Percentiles rank a stretch among this genome's conserved stretches.
phyloP scores from a whole-genome alignment of 2,888 invertebrate species.

The Hipparchia semele region DNA sequence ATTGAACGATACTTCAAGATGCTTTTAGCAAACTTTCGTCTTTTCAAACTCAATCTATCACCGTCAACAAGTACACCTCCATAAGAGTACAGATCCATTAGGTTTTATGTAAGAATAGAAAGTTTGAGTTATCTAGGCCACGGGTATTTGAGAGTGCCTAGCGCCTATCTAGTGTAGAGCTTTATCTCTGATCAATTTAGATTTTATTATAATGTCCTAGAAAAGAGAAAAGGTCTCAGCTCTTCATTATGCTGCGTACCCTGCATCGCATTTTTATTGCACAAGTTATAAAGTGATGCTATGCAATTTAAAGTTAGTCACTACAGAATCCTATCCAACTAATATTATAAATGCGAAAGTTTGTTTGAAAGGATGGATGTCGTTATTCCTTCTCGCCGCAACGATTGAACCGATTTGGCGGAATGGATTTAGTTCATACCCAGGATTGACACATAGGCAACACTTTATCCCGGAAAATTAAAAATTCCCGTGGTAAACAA shows the following conservation, averaged over 20 bases:
- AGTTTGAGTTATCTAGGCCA: constrained; percentile 35
- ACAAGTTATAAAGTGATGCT: no score
- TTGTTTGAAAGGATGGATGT: no score
- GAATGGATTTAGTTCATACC: no score
- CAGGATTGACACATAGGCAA: no score
- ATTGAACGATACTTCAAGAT: constrained; percentile 17
- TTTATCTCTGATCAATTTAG: neutral
- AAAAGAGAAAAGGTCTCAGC: neutral
- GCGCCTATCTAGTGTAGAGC: neutral
- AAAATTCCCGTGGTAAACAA: no score
- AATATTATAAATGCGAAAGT: no score
- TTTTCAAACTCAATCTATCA: constrained; percentile 36
- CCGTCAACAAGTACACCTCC: constrained; percentile 29
- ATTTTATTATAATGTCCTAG: neutral
- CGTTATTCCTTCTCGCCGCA: no score
- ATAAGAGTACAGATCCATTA: constrained; percentile 36
- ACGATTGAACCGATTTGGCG: no score
- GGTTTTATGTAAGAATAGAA: constrained; percentile 38
- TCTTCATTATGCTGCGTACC: neutral
- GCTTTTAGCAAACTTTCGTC: constrained; percentile 33
- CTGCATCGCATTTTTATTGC: no score
- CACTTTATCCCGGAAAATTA: no score
- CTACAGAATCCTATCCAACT: no score
- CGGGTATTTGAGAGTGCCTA: constrained; percentile 28
- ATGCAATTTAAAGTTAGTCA: no score